Evolutionary conservation across 2,888 invertebrate species (phyloP), one percentile per base, ranked within the genome.

Genomic region (Morpho helenor): DNA sequence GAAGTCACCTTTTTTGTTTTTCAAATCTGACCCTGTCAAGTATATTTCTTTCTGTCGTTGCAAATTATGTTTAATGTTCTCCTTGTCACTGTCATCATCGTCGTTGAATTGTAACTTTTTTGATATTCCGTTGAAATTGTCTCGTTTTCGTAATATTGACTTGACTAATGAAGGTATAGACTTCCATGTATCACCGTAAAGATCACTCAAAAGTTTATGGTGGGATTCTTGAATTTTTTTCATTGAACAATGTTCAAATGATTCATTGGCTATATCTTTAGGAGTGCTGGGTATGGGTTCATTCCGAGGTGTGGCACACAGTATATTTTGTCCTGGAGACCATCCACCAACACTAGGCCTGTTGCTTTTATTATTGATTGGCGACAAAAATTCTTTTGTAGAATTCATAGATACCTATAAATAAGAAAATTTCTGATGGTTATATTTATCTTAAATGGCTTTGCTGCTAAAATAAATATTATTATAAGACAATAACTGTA

Each of bases 101-200:
- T 85, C 82, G 55, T 70, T 60, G 47, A 81, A 87, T 2, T 75
- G 65, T 4, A 90, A 66, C 70, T 82, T 84, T 60, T 87, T 90
- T 0, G 84, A 73, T 2, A 84, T 68, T 0, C 73, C 75, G 43
- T 83, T 70, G 43, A 74, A 72, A 44, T 80, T 75, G 4, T 79
- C 72, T 63, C 76, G 74, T 48, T 79, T 81, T 0, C 76, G 71
- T 40, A 75, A 69, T 50, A 80, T 67, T 0, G 78, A 79, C 71
- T 88, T 88, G 10, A 90, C 85, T 50, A 91, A 69, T 6, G 75
- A 77, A 1, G 91, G 89, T 55, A 90, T 91, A 0, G 87, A 83
- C 66, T 91, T 91, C 93, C 92, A 93, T 7, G 77, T 73, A 49
- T 87, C 80, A n/a, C 93, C 93, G 39, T 93, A 93, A 1, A 93